Evolutionary conservation across 2,888 invertebrate genomes (phyloP), one percentile per base, ranked within the genome.

Genomic region (Selenia dentaria): DNA sequence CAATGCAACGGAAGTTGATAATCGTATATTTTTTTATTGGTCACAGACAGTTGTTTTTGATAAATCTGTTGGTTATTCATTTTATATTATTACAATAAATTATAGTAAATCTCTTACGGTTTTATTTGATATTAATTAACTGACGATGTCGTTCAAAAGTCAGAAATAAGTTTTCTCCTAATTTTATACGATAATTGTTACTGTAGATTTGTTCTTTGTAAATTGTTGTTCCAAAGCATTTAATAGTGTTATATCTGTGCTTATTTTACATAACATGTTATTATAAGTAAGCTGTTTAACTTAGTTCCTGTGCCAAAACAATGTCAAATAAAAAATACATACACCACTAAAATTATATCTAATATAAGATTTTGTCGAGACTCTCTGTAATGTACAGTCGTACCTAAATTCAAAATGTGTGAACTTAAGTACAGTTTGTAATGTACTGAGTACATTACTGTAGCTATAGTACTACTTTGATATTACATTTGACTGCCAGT

Each of bases 151-250:
- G 16, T 4, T 16, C 3, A 16, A 16, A 16, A 16, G 16, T 16
- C 16, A 16, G 2, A 16, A n/a, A n/a, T n/a, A n/a, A n/a, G n/a
- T n/a, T n/a, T n/a, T 39, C 31, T 39, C 35, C 10, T 40, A 32
- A 12, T 31, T 40, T 13, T 40, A 31, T 28, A 45, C 42, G 16
- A 39, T 37, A 46, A 35, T 39, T 39, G 16, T 35, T 11, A 27
- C 9, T 27, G 11, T 46, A 43, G 33, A 22, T 31, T 28, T 22
- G 25, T 33, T 26, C 22, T 29, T 34, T 36, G 18, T 42, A 36
- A 36, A 38, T 49, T 44, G 59, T 63, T 65, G 69, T 77, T 73
- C 72, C 72, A 74, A 78, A 78, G 83, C 83, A 83, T 84, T 83
- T 83, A 82, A 38, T 46, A 13, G 35, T 41, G 41, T 58, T 51